Evolutionary conservation across 2,888 invertebrate species (phyloP).

Genomic region (Sthenelais limicola): DNA sequence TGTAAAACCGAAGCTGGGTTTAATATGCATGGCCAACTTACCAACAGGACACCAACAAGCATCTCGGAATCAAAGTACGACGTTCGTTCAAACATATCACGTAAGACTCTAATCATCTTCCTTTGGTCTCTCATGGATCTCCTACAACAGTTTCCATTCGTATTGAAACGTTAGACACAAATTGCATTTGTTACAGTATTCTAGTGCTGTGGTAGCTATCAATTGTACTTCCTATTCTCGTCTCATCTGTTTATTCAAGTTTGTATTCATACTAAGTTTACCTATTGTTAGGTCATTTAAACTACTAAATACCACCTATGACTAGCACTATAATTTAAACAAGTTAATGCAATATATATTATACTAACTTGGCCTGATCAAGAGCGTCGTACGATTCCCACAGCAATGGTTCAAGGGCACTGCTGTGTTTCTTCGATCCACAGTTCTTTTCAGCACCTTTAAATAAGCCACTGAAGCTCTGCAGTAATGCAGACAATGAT

Average conservation of each 20-base stretch:
- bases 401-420: slow-evolving; percentile 56
- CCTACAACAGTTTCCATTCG: slow-evolving; percentile 50
- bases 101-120: slow-evolving; percentile 62
- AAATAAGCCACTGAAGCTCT: slow-evolving; percentile 70
- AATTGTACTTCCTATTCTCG: too few species aligned
- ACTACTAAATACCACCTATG: too few species aligned
- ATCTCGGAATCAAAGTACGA: slow-evolving; percentile 69
- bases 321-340: too few species aligned
- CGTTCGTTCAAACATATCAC: slow-evolving; percentile 70
- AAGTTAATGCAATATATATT: too few species aligned
- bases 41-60: slow-evolving; percentile 66
- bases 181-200: too few species aligned
- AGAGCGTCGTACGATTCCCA: slow-evolving; percentile 58
- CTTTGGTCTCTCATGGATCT: slow-evolving; percentile 62
- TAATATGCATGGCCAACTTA: slow-evolving; percentile 46
- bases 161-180: too few species aligned
- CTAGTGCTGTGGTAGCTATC: too few species aligned
- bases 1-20: background rate
- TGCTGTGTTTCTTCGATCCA: slow-evolving; percentile 52
- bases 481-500: slow-evolving; percentile 42
- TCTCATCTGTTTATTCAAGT: too few species aligned
- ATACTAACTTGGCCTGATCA: slow-evolving; percentile 64
- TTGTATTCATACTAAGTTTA: too few species aligned
- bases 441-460: slow-evolving; percentile 61
- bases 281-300: too few species aligned